Percentiles rank a stretch among this genome's conserved stretches.
Conservation (phyloP, 2,113 vertebrate species). For the Crotalus horridus region DNA sequence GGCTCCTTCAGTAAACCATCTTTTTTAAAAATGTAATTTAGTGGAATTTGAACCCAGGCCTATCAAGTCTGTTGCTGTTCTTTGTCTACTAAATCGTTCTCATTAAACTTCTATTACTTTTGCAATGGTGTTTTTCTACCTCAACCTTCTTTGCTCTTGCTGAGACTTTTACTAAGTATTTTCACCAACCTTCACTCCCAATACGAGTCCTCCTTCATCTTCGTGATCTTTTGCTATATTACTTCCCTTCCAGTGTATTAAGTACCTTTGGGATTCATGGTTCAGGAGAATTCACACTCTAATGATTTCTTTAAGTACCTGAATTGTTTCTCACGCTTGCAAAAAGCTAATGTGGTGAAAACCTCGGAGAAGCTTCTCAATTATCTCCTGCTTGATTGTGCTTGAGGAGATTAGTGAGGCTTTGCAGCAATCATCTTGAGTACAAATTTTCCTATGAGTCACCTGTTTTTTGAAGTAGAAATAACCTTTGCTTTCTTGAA, state of each 20-base stretch:
- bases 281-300: constrained; percentile 15
- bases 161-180: neutral
- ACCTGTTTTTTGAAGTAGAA: neutral
- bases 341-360: constrained; percentile 10
- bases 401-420: neutral
- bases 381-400: neutral
- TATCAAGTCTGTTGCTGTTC: neutral
- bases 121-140: neutral
- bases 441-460: neutral
- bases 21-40: neutral
- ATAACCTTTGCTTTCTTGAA: neutral
- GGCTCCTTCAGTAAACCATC: neutral
- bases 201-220: neutral
- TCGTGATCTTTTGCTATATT: neutral
- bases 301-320: constrained; percentile 5
- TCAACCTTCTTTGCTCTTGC: neutral
- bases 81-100: neutral
- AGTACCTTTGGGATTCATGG: constrained; percentile 5
- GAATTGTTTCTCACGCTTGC: constrained; percentile 16
- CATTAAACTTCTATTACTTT: neutral
- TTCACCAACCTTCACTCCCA: neutral
- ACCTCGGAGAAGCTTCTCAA: neutral
- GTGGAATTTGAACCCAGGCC: neutral
- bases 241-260: constrained; percentile 5
- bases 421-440: neutral